Conservation (phyloP, 2,797 vertebrate genomes). For the Sebastes itinus region DNA sequence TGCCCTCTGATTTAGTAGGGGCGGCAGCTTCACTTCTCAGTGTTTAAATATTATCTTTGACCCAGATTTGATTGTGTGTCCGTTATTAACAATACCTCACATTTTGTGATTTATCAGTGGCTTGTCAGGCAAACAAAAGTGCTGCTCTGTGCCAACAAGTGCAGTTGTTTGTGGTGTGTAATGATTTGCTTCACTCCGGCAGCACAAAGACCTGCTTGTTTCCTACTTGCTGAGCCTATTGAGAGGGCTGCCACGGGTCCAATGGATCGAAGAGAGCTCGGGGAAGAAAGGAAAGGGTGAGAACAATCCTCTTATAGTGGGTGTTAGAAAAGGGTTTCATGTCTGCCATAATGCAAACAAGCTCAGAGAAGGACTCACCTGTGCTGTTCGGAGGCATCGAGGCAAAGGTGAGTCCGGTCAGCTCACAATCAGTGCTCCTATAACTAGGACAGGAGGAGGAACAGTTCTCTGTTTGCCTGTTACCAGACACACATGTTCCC, state of each 20-base stretch:
- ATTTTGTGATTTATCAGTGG: neutral
- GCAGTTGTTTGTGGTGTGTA: constrained; percentile 34
- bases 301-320: constrained; percentile 62
- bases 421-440: too few relatives aligned
- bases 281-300: constrained; percentile 92
- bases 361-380: too few relatives aligned
- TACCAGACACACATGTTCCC: too few relatives aligned
- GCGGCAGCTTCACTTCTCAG: constrained; percentile 5
- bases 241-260: constrained; percentile 92
- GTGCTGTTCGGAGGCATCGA: too few relatives aligned
- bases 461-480: too few relatives aligned
- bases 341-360: too few relatives aligned
- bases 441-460: too few relatives aligned
- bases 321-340: too few relatives aligned
- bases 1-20: neutral
- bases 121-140: neutral
- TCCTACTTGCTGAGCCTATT: constrained; percentile 93
- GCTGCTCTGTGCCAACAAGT: neutral
- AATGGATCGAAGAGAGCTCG: constrained; percentile 95
- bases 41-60: neutral
- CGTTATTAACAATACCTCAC: neutral
- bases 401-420: too few relatives aligned
- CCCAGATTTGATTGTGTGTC: neutral
- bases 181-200: constrained; percentile 62
- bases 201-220: constrained; percentile 96